These are phyloP conservation scores for Isoperla grammatica DNA, from an alignment of 2,888 invertebrate genomes.

Conservation along the genomic window DNA sequence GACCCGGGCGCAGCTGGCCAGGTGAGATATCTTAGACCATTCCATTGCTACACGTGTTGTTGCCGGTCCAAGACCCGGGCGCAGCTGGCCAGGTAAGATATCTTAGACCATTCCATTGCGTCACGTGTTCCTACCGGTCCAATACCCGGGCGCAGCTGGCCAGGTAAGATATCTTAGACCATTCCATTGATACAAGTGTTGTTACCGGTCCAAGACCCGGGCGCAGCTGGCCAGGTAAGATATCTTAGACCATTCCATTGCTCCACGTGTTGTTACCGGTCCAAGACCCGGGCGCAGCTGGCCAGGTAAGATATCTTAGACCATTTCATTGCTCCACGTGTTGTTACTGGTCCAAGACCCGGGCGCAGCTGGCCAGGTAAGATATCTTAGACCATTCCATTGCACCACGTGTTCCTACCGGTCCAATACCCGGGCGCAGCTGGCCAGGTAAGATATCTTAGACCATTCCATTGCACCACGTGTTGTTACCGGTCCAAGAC, in stretches of 20 bases:
- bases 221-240: constrained; percentile 49
- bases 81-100: constrained; percentile 50
- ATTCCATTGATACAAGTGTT: constrained; percentile 55
- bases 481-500: constrained; percentile 54
- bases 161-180: constrained; percentile 51
- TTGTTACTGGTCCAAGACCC: constrained; percentile 51
- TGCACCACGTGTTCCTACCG: constrained; percentile 56
- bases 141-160: constrained; percentile 49
- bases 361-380: constrained; percentile 49
- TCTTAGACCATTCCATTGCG: constrained; percentile 54
- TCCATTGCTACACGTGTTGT: constrained; percentile 54
- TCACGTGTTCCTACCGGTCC: constrained; percentile 51
- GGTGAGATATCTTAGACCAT: constrained; percentile 51
- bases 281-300: constrained; percentile 49
- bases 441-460: constrained; percentile 52
- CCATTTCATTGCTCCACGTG: constrained; percentile 56
- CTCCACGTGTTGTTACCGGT: constrained; percentile 51
- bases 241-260: constrained; percentile 56
- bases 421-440: constrained; percentile 49
- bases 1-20: constrained; percentile 46
- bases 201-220: constrained; percentile 51
- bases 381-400: constrained; percentile 47
- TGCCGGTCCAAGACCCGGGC: constrained; percentile 51
- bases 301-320: constrained; percentile 50
- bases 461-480: constrained; percentile 53